phyloP scores from a whole-genome alignment of 2,888 invertebrate species.

The Odontomyia ornata region DNA sequence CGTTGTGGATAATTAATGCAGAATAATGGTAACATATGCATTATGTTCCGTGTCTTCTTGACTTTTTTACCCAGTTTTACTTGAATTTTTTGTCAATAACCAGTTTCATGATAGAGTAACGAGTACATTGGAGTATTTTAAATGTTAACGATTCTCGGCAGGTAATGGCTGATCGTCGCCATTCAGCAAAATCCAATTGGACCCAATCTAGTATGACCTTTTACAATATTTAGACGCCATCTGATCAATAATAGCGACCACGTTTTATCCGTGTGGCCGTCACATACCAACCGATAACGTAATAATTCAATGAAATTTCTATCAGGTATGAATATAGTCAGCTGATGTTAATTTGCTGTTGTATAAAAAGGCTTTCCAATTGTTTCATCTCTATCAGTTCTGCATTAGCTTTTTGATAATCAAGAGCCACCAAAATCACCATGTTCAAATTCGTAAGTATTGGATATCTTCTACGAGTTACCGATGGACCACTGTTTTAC shows the following conservation, averaged over 20 bases:
- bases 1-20: not conserved
- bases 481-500: not conserved
- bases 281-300: not conserved
- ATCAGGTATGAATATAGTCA: not conserved
- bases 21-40: constrained; percentile 1
- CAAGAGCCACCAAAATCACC: constrained; percentile 12
- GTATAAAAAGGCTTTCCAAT: constrained; percentile 13
- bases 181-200: constrained; percentile 5
- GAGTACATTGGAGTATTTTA: constrained; percentile 28
- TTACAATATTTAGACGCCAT: not conserved
- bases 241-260: not conserved
- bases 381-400: constrained; percentile 24
- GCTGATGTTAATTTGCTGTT: not conserved
- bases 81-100: constrained; percentile 19
- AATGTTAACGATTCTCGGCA: constrained; percentile 36
- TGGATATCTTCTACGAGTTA: not conserved
- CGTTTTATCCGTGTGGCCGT: constrained; percentile 10
- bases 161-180: constrained; percentile 15
- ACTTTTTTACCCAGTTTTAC: not conserved
- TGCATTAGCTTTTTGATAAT: constrained; percentile 25
- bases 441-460: constrained; percentile 44
- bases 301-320: constrained; percentile 2
- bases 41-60: not conserved
- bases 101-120: constrained; percentile 13
- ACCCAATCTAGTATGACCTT: constrained; percentile 28